Conservation (phyloP, 2,888 invertebrate species). For the Parnassius glacialis region DNA sequence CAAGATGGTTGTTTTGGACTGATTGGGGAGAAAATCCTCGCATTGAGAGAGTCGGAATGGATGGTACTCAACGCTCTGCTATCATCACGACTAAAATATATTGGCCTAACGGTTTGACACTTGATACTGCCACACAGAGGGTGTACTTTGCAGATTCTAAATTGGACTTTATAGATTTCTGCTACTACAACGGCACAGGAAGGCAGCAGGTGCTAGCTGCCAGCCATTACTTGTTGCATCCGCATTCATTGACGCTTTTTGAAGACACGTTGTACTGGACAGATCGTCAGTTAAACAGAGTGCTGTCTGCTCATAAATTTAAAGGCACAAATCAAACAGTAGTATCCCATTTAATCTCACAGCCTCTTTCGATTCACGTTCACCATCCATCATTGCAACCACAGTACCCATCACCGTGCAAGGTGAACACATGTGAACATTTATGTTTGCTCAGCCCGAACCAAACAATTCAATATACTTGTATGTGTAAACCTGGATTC, state of each 20-base stretch:
- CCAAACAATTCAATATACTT: slow-evolving; percentile 85
- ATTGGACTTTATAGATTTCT: slow-evolving; percentile 98
- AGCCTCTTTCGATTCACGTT: slow-evolving; percentile 96
- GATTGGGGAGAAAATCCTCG: slow-evolving; percentile 99
- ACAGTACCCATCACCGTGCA: slow-evolving; percentile 88
- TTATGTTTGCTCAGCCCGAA: slow-evolving; percentile 94
- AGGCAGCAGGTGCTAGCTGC: slow-evolving; percentile 93
- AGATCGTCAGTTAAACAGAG: slow-evolving; percentile 94
- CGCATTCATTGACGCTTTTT: slow-evolving; percentile 96
- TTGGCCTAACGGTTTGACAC: slow-evolving; percentile 98
- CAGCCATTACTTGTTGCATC: slow-evolving; percentile 96
- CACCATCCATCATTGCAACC: slow-evolving; percentile 98
- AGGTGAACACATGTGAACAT: slow-evolving; percentile 86
- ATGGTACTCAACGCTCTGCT: slow-evolving; percentile 91
- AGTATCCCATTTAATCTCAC: slow-evolving; percentile 95
- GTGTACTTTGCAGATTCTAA: slow-evolving; percentile 99
- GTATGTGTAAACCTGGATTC: slow-evolving; percentile 95
- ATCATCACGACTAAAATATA: slow-evolving; percentile 97
- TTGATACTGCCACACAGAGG: slow-evolving; percentile 95
- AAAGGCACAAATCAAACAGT: slow-evolving; percentile 95
- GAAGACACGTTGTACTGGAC: slow-evolving; percentile 99
- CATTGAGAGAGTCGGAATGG: slow-evolving; percentile 97
- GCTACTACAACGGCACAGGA: slow-evolving; percentile 96
- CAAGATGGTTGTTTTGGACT: slow-evolving; percentile 97
- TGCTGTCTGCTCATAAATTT: slow-evolving; percentile 95